Base-by-base conservation (phyloP, 2,113 vertebrate species). In the Pleuronectes platessa region DNA sequence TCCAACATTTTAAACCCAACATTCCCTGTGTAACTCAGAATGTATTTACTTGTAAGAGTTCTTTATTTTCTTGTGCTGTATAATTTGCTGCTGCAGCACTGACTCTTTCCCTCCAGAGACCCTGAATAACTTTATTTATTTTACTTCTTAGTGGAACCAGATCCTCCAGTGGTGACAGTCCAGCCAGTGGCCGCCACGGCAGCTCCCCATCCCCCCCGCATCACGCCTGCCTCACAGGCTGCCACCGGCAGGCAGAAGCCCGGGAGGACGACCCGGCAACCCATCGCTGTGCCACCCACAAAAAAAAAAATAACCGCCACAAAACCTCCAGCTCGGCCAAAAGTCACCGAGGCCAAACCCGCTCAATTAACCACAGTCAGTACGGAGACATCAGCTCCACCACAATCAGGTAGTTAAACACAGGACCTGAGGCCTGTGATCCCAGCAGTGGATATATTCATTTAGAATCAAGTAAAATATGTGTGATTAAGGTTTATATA, bases 331-430 rank as follows among this genome's bases (percentile, higher is more conserved):
- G 31, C 21, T 72, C 90, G 68, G 56, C 65, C 78, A 14, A 76
- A 63, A 20, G 75, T 83, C 72, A 78, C 79, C 3, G 42, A 42
- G 27, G 76, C 71, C 51, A 91, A 85, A 82, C 31, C 84, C 27
- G 45, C 14, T 2, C 58, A 1, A 37, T 26, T 81, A 1, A 84
- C 83, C 45, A 82, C 86, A 17, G 0, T 45, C 2, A 74, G 59
- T 20, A 23, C 61, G n/a, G 73, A 82, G 27, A 75, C 76, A 35
- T 68, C 84, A 2, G 40, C 75, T 45, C 40, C 67, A 31, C 76
- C 87, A 56, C 89, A 45, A 56, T 85, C 92, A 86, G 91, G 94
- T 94, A 87, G 26, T 68, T 49, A 71, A 8, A 15, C 3, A 26
- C 12, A 4, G 3, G 40, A 42, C 40, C 40, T 12, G 11, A 31